phyloP scores from a whole-genome alignment of 1,140 invertebrate genomes.

The Oreohelix idahoensis region DNA sequence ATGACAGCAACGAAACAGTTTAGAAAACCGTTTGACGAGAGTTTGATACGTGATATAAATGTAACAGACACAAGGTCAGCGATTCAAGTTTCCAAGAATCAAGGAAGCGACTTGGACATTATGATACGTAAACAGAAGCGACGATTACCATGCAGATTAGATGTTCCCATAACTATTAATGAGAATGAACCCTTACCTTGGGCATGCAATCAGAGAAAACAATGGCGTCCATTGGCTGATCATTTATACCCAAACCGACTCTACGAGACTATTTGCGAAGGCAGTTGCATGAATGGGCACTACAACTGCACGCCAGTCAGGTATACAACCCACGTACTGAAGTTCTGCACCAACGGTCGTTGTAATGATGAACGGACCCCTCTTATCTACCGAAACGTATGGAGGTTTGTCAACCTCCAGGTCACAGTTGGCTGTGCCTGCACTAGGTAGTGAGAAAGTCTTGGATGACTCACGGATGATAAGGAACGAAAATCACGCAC shows the following conservation, averaged over 20 bases:
- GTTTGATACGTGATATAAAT: too few species aligned
- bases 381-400: neutral
- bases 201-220: slow-evolving; percentile 15
- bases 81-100: too few species aligned
- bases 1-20: too few species aligned
- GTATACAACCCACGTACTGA: slow-evolving; percentile 31
- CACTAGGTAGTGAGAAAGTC: slow-evolving; percentile 22
- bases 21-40: too few species aligned
- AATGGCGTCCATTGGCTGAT: slow-evolving; percentile 31
- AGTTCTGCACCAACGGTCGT: slow-evolving; percentile 14
- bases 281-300: slow-evolving; percentile 35
- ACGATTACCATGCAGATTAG: neutral
- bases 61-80: too few species aligned
- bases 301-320: slow-evolving; percentile 38
- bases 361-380: slow-evolving; percentile 35
- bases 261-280: slow-evolving; percentile 32
- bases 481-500: too few species aligned
- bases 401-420: slow-evolving; percentile 27
- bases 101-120: neutral
- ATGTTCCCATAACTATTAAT: neutral
- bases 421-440: slow-evolving; percentile 42
- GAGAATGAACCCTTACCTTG: slow-evolving; percentile 18
- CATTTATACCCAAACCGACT: slow-evolving; percentile 31
- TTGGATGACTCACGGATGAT: too few species aligned
- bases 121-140: neutral